A percentile compares a stretch with the other conserved stretches of the same genome.
phyloP scores from a whole-genome alignment of 2,888 invertebrate species.

The Epistrophella euchroma region DNA sequence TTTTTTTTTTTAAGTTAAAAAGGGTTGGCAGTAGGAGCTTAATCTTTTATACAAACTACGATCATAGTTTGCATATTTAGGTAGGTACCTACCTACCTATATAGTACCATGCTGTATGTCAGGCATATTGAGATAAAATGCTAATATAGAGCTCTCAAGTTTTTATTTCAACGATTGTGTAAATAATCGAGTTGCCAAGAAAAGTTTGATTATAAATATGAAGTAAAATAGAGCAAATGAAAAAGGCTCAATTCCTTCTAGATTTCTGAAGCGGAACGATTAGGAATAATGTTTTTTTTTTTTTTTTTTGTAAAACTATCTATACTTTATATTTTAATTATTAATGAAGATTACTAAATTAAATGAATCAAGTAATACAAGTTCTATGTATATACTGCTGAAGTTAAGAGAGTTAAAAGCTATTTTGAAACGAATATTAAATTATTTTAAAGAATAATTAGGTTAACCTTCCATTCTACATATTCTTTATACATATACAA shows the following conservation, averaged over 20 bases:
- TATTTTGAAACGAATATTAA: no score
- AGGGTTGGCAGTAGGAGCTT: slow-evolving; percentile 40
- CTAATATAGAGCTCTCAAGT: slow-evolving; percentile 33
- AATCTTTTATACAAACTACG: slow-evolving; percentile 54
- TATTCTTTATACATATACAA: no score
- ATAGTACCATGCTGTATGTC: neutral
- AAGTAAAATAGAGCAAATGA: neutral
- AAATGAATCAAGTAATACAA: no score
- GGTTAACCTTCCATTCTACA: no score
- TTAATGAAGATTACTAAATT: no score
- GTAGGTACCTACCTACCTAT: no score
- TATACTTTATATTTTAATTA: no score
- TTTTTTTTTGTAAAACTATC: no score
- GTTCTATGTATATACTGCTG: no score
- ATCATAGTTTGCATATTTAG: slow-evolving; percentile 47
- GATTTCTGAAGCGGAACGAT: neutral
- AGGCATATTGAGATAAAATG: slow-evolving; percentile 57
- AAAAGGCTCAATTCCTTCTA: no score
- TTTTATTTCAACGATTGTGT: slow-evolving; percentile 44
- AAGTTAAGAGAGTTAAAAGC: no score
- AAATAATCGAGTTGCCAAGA: slow-evolving; percentile 13
- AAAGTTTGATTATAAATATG: neutral
- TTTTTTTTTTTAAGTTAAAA: neutral
- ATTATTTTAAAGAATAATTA: no score
- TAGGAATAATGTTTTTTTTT: neutral